Percentiles rank a stretch among this genome's conserved stretches.
Conservation (phyloP, 2,797 vertebrate species). For the Enteromius trimaculatus region DNA sequence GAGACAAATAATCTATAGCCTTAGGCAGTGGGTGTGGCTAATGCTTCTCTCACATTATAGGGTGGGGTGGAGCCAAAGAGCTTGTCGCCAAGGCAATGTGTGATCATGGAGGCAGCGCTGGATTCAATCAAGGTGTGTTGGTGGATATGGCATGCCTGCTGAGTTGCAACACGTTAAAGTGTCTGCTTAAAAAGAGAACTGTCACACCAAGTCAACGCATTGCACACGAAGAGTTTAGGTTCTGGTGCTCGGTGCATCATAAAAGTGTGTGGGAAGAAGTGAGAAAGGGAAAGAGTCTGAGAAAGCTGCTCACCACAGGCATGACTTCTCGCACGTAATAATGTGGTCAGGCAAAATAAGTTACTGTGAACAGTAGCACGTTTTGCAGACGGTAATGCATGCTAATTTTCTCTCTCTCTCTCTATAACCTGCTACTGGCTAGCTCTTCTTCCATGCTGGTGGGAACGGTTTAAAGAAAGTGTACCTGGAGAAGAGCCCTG, state of each 20-base stretch:
- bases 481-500: constrained; percentile 93
- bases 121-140: constrained; percentile 91
- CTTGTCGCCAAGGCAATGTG: constrained; percentile 93
- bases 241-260: constrained; percentile 1
- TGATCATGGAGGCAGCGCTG: constrained; percentile 86
- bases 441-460: constrained; percentile 98
- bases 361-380: neutral
- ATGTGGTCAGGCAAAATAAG: neutral
- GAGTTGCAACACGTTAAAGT: constrained; percentile 4
- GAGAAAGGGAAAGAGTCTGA: neutral
- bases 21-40: constrained; percentile 15
- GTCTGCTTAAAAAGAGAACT: constrained; percentile 17
- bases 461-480: constrained; percentile 95
- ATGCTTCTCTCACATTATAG: constrained; percentile 68
- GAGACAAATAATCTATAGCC: neutral
- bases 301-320: neutral
- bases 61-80: constrained; percentile 89
- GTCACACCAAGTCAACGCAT: constrained; percentile 6
- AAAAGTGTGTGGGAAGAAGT: constrained; percentile 3
- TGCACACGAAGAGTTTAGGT: neutral
- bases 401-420: constrained; percentile 6
- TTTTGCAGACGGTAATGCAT: neutral
- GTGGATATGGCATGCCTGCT: constrained; percentile 2
- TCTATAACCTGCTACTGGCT: constrained; percentile 42
- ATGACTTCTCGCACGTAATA: constrained; percentile 6